Base-by-base conservation (phyloP, 1,140 invertebrate species). In the Samia ricini region DNA sequence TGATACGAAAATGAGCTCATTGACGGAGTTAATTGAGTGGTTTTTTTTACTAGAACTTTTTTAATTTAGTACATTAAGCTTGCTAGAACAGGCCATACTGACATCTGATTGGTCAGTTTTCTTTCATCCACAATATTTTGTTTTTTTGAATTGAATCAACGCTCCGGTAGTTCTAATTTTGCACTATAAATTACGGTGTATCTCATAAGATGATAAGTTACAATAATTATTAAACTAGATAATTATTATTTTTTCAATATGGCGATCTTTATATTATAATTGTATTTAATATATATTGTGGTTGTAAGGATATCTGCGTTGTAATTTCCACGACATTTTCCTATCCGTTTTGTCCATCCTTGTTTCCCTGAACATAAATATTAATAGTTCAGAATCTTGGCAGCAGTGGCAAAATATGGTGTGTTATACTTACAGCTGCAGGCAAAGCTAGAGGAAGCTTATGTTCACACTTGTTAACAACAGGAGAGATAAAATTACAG, bases 271-370 rank as follows among this genome's bases (percentile, higher is more conserved):
- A 90, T 91, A 89, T 87, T 91, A 91, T 91, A 88, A 91, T 90
- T 89, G 91, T 89, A 90, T 91, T 88, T 91, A 91, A 91, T 91
- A 91, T 91, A 91, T 91, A 91, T 91, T 91, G 90, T 90, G 90
- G 90, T 91, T 91, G 89, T 91, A 91, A 91, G 89, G 89, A 91
- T 85, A 90, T 76, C 77, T 89, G 89, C 86, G 89, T 91, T 91
- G 82, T 91, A 86, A 91, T 91, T 91, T 90, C 85, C 87, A 76
- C 72, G 64, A 74, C 67, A n/a, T n/a, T 69, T 60, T 85, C 83
- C 82, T 76, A 69, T 82, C 77, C 81, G 69, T 65, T 61, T 64
- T 62, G 12, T 67, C 79, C 70, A 78, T 86, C 79, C 82, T 78
- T 56, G 60, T 71, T 76, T 74, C 72, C 75, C 71, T 75, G 61